Evolutionary conservation across 2,113 vertebrate genomes (phyloP).

Genomic region (Clupea harengus): DNA sequence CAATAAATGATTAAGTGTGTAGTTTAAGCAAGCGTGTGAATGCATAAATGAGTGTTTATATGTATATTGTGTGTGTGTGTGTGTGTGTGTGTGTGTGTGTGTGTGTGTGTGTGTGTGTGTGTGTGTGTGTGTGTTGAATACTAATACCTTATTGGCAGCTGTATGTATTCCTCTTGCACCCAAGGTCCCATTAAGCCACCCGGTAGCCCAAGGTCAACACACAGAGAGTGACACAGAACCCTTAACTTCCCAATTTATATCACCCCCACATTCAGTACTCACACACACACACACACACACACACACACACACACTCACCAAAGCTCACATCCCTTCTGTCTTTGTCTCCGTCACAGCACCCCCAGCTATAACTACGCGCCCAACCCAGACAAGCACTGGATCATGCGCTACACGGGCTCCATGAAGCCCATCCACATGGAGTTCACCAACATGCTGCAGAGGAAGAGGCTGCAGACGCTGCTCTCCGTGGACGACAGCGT

Average conservation of each 20-base stretch:
- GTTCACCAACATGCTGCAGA: constrained; percentile 95
- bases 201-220: background rate
- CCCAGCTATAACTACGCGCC: constrained; percentile 97
- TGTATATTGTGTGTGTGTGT: background rate
- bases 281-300: background rate
- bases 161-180: background rate
- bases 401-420: constrained; percentile 93
- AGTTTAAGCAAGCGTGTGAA: too few species aligned
- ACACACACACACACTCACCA: constrained; percentile 16
- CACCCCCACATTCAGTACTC: constrained; percentile 5
- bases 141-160: background rate
- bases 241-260: background rate
- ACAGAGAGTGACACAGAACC: background rate
- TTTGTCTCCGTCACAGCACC: constrained; percentile 69
- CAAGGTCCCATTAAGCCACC: background rate
- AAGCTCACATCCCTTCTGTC: background rate
- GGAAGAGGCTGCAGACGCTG: constrained; percentile 90
- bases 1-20: background rate
- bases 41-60: too few species aligned
- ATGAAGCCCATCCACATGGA: constrained; percentile 99
- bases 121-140: constrained; percentile 6
- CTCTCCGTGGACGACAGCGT: constrained; percentile 94
- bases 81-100: background rate
- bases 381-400: constrained; percentile 96
- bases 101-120: constrained; percentile 15